Evolutionary conservation across 1,140 invertebrate genomes (phyloP).

Genomic region (Philaenus spumarius): DNA sequence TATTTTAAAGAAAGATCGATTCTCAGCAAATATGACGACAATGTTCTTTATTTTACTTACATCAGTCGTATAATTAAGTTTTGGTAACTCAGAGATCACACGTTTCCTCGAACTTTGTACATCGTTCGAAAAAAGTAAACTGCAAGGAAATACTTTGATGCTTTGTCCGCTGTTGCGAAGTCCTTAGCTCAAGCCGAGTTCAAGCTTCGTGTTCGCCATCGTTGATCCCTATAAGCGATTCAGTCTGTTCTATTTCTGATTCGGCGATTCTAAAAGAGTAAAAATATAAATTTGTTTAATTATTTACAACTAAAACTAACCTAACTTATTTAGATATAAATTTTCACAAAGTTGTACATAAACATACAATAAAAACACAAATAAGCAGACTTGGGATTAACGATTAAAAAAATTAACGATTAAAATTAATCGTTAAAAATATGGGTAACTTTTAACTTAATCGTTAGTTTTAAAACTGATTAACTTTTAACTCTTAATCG

Average conservation of each 20-base stretch:
- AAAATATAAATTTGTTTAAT: not conserved
- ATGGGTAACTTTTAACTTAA: too few relatives aligned
- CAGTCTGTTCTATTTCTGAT: conserved; percentile 28
- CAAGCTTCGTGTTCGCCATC: conserved; percentile 28
- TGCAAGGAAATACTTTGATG: not conserved
- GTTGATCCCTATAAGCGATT: conserved; percentile 28
- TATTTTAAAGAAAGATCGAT: too few relatives aligned
- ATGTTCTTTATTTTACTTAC: too few relatives aligned
- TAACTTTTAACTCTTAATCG: too few relatives aligned
- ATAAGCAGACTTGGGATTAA: too few relatives aligned
- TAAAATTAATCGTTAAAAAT: too few relatives aligned
- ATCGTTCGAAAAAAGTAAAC: not conserved
- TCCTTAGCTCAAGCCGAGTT: not conserved
- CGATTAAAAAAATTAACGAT: too few relatives aligned
- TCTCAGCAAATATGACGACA: too few relatives aligned
- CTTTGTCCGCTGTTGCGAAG: not conserved
- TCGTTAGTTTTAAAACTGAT: too few relatives aligned
- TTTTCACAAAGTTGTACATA: too few relatives aligned
- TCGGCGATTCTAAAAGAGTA: conserved; percentile 25
- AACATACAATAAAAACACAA: too few relatives aligned
- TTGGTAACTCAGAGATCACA: conserved; percentile 7
- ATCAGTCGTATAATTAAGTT: not conserved
- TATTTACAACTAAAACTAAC: not conserved
- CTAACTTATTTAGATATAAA: too few relatives aligned
- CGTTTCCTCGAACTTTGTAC: not conserved